Evolutionary conservation across 2,888 invertebrate genomes (phyloP).

Genomic region (Limenitis camilla): DNA sequence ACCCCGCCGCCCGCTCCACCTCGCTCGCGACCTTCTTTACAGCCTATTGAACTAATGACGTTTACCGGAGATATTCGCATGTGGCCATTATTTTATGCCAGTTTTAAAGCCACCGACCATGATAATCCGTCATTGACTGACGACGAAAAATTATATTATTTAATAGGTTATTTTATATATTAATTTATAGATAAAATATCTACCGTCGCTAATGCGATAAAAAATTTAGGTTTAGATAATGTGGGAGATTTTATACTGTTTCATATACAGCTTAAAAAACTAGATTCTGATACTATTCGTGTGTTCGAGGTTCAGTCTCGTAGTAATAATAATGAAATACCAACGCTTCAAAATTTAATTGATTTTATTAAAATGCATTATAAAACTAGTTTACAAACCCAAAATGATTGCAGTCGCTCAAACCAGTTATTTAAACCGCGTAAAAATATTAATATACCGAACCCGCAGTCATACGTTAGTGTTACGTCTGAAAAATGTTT

Average conservation of each 20-base stretch:
- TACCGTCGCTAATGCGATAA: constrained; percentile 4
- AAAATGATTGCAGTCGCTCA: too few species aligned
- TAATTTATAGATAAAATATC: constrained; percentile 11
- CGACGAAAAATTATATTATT: constrained; percentile 15
- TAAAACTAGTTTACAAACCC: too few species aligned
- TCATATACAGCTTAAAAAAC: constrained; percentile 15
- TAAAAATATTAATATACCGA: too few species aligned
- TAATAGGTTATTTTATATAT: constrained; percentile 13
- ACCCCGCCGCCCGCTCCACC: neutral
- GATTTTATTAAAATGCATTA: too few species aligned
- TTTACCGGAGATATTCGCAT: constrained; percentile 11
- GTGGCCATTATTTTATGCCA: constrained; percentile 16
- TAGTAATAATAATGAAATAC: too few species aligned
- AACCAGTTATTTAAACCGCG: neutral
- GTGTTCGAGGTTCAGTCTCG: constrained; percentile 6
- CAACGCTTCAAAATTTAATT: too few species aligned
- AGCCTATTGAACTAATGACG: neutral
- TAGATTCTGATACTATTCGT: constrained; percentile 14
- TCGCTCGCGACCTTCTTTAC: neutral
- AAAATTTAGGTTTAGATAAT: constrained; percentile 14
- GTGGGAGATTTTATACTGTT: constrained; percentile 15
- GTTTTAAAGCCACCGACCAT: constrained; percentile 11
- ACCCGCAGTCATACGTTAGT: too few species aligned
- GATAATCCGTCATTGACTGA: constrained; percentile 12
- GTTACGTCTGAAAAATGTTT: neutral